Evolutionary conservation across 2,113 vertebrate species (phyloP), one percentile per base, ranked within the genome.

Genomic region (Pterocles burchelli): DNA sequence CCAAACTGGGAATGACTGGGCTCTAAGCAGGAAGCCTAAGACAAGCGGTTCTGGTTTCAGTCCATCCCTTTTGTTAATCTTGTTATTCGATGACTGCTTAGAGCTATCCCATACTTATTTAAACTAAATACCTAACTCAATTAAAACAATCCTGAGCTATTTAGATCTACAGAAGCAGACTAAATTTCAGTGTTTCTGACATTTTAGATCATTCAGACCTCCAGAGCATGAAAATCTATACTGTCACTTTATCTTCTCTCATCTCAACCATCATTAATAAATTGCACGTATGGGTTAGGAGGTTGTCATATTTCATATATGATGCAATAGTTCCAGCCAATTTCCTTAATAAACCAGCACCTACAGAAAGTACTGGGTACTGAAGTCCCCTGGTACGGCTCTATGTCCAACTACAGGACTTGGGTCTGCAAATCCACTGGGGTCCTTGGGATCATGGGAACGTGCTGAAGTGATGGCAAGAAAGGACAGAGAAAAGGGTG

Each of bases 71-170:
- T 49, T 85, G 83, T 82, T 90, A 97, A 96, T 96, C 96, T 92
- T 81, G n/a, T 97, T 96, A 97, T 90, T 96, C 72, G 59, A 5
- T 54, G 71, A 63, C 82, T 91, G 51, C 90, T 93, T 89, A 96
- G 45, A 92, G 83, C 36, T 43, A 82, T 73, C 77, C 88, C 62
- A 4, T 93, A 80, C 70, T 96, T 77, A 79, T 94, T 92, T 92
- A 90, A 90, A 93, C 90, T 97, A 95, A 96, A 94, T 58, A 85
- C 86, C 68, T 96, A 94, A 97, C 86, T 92, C 90, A 93, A 96
- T 96, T 97, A 96, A 92, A 96, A 82, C n/a, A 75, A 94, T 90
- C 76, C 80, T 79, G 80, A 95, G 88, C 86, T 92, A 75, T 82
- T 94, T 87, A 70, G n/a, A 85, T 52, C 66, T 82, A 62, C 18